Base-by-base conservation (phyloP, 2,888 invertebrate species). In the Chrysolina oricalcia region DNA sequence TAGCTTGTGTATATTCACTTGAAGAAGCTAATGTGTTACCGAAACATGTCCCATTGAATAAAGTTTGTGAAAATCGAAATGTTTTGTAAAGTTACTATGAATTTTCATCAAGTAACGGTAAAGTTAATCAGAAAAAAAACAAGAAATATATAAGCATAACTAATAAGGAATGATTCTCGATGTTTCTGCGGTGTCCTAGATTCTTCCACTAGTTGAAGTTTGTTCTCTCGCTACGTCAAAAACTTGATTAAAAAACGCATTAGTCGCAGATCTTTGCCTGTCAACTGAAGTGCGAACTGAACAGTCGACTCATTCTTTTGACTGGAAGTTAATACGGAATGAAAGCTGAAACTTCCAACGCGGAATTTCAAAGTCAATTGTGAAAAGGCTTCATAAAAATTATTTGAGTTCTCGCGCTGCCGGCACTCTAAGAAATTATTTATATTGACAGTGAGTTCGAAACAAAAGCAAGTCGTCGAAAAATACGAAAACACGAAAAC, bases 361-460 rank as follows among this genome's bases (percentile, higher is more conserved):
- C 15, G 4, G 35, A 35, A 35, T 35, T 35, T 35, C 35, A 35
- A 10, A 48, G 48, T 19, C 23, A 19, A 59, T 27, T 59, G 15
- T 27, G 15, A n/a, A 27, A 27, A n/a, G 35, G 6, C 23, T 27
- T 59, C 35, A 27, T 59, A 27, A 35, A 27, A 59, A 59, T 27
- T 27, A 23, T 59, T 35, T n/a, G 23, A 27, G 8, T 27, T 27
- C 15, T 35, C 19, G 9, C 2, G 35, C 27, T 27, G n/a, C 23
- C 27, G n/a, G 59, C 59, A 59, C 59, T 59, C 35, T 59, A 59
- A 15, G 59, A 35, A 59, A 59, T 59, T 59, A 59, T 59, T 35
- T 59, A 59, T 35, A 59, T 35, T 35, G 59, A 59, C 15, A 27
- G 27, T 59, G 59, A 27, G 59, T 59, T 59, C 59, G 27, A n/a